Base-by-base conservation (phyloP, 2,113 vertebrate genomes). In the Camelus dromedarius region DNA sequence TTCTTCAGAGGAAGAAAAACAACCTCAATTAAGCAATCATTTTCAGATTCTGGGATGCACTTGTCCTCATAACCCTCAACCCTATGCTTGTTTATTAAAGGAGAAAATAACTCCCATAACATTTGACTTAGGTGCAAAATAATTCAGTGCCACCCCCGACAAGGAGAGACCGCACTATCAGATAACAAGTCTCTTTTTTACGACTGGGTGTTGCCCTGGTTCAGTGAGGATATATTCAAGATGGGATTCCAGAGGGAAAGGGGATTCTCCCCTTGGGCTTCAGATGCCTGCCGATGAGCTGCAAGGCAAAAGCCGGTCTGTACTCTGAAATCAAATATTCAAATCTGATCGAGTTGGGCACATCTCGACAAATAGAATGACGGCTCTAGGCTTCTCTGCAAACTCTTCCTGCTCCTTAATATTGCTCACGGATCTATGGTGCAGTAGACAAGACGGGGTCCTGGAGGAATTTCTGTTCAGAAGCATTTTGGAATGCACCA, bases 1-100 rank as follows among this genome's bases (percentile, higher is more conserved):
- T 91, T 97, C 82, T 92, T 97, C 81, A 79, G 77, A 96, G 62
- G 93, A 97, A 95, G 92, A 94, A 91, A 96, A 96, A 88, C 48
- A 73, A 66, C 67, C 69, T 93, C 73, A 82, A 91, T 95, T 89
- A 95, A 96, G 60, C 67, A 95, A 96, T 72, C 54, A 10, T 95
- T 93, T 97, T 95, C 91, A 91, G 70, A 75, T 38, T 91, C 81
- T 72, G 58, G 52, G 22, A 93, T 72, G 66, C 38, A 72, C 77
- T 95, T 81, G 77, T 42, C 81, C 82, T 96, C 94, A 91, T n/a
- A 82, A 70, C 88, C 88, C 89, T 97, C 72, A 91, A 86, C 48
- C 54, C 46, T 48, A 35, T 73, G 85, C 56, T 93, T 95, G 62
- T 95, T 97, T 96, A 95, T 96, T 92, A 93, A 72, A 76, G 56